phyloP scores from a whole-genome alignment of 2,888 invertebrate species.

The Stratiomys singularior region DNA sequence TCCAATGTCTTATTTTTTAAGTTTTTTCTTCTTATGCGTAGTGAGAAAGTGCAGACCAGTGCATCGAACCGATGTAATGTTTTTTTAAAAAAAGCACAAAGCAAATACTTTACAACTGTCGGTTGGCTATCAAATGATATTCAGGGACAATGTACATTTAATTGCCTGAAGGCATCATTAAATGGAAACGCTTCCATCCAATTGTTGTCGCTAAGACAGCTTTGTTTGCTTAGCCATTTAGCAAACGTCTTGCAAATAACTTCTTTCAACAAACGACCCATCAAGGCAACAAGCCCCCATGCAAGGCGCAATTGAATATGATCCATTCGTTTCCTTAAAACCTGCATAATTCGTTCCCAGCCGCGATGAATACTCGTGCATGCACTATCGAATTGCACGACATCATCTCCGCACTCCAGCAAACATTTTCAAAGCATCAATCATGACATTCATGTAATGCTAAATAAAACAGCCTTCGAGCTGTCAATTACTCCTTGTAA shows the following conservation, averaged over 20 bases:
- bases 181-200: not conserved
- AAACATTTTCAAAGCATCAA: constrained; percentile 19
- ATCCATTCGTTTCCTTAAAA: not conserved
- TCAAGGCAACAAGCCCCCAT: not conserved
- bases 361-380: not conserved
- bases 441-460: constrained; percentile 19
- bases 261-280: not conserved
- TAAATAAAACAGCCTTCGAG: constrained; percentile 28
- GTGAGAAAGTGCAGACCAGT: too few relatives aligned
- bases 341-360: constrained; percentile 1
- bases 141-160: not conserved
- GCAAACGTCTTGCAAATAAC: not conserved
- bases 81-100: too few relatives aligned
- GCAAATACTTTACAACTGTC: too few relatives aligned
- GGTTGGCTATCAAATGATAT: too few relatives aligned
- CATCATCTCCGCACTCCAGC: not conserved
- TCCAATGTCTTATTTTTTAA: too few relatives aligned
- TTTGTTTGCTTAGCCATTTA: not conserved
- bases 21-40: too few relatives aligned
- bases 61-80: too few relatives aligned
- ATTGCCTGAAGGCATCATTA: not conserved
- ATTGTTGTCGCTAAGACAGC: not conserved
- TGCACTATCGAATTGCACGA: constrained; percentile 33
- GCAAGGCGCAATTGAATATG: not conserved
- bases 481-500: constrained; percentile 35